A percentile compares a stretch with the other conserved stretches of the same genome.
phyloP scores from a whole-genome alignment of 2,888 invertebrate genomes.

The Spisula subtruncata region DNA sequence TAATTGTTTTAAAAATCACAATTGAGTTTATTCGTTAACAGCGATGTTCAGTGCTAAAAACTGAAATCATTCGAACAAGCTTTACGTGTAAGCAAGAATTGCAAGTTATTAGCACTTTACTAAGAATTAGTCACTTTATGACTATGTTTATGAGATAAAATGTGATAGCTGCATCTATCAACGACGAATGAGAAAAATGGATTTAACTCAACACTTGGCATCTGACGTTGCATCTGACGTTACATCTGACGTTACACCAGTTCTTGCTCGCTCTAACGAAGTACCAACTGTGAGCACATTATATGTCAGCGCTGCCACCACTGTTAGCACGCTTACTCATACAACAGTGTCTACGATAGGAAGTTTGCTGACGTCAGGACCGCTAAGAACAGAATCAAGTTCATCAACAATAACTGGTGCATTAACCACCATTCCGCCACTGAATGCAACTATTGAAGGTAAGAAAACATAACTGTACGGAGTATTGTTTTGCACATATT shows the following conservation, averaged over 20 bases:
- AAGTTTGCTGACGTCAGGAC: background rate
- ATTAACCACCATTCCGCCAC: background rate
- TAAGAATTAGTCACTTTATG: background rate
- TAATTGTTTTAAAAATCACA: no score
- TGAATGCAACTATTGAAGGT: background rate
- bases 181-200: background rate
- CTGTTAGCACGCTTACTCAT: background rate
- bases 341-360: background rate
- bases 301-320: background rate
- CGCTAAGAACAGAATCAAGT: no score
- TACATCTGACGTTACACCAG: background rate
- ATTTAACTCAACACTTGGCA: background rate
- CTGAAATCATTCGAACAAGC: no score
- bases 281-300: background rate
- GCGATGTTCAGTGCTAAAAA: no score
- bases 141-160: background rate
- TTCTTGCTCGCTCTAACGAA: background rate
- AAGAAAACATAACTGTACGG: background rate
- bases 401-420: background rate
- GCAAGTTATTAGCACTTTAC: background rate
- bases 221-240: background rate
- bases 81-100: no score
- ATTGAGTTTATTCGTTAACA: no score
- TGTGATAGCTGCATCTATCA: background rate
- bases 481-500: no score